phyloP scores from a whole-genome alignment of 2,888 invertebrate genomes.

The Caenorhabditis sp. region DNA sequence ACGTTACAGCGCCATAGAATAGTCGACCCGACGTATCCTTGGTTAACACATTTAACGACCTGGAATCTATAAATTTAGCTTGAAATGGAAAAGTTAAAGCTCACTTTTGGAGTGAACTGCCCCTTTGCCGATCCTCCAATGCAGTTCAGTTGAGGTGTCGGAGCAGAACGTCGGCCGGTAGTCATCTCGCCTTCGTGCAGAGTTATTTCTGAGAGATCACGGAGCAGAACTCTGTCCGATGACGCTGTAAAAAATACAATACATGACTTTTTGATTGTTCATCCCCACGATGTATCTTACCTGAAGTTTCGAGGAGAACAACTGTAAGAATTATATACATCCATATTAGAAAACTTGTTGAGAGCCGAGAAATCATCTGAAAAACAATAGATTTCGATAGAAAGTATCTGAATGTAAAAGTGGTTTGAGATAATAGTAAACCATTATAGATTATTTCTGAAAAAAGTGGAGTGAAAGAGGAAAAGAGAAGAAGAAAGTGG shows the following conservation, averaged over 20 bases:
- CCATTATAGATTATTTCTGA: not conserved
- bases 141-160: constrained; percentile 83
- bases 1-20: constrained; percentile 83
- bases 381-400: constrained; percentile 17
- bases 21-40: constrained; percentile 86
- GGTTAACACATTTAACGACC: constrained; percentile 86
- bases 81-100: not conserved
- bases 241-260: constrained; percentile 30
- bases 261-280: not conserved
- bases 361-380: constrained; percentile 50
- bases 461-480: not conserved
- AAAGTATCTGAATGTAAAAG: constrained; percentile 14
- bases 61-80: not conserved
- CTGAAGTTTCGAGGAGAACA: constrained; percentile 39
- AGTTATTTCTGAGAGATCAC: constrained; percentile 75
- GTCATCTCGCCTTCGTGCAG: constrained; percentile 70
- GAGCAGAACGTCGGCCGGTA: constrained; percentile 75
- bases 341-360: constrained; percentile 52
- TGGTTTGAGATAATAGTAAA: constrained; percentile 12
- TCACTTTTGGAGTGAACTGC: constrained; percentile 69
- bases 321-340: constrained; percentile 50
- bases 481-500: constrained; percentile 1
- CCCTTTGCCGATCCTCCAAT: constrained; percentile 85
- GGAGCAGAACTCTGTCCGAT: constrained; percentile 69
- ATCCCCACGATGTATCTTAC: constrained; percentile 13